Evolutionary conservation across 2,888 invertebrate species (phyloP), one percentile per base, ranked within the genome.

Genomic region (Carpatolechia fugitivella): DNA sequence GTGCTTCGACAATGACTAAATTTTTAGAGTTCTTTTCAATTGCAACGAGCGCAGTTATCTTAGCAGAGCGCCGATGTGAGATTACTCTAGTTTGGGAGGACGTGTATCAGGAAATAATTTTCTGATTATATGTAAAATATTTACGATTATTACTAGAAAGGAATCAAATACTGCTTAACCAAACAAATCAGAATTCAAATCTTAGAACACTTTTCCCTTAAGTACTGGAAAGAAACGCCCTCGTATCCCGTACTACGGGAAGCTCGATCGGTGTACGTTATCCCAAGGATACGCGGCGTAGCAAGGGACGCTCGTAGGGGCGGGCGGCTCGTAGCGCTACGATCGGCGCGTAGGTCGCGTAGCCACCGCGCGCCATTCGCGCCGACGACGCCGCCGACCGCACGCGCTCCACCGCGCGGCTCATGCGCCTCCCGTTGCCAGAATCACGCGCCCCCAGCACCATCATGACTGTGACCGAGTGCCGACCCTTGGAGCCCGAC

Each of bases 391-490:
- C 82, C 88, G 86, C 77, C 86, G 86, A 82, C 76, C 85, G 79
- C 88, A 88, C 87, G 87, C 87, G 88, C 29, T 77, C 68, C 77
- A 62, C 63, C 66, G 63, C 71, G 80, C 78, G 85, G 79, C 76
- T 74, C 75, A 87, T 86, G 88, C 88, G 79, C 76, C 81, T 85
- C 76, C 80, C 80, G 75, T 61, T 65, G 63, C 66, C 66, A 61
- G 64, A 68, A 62, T 62, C 58, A 51, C n/a, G 35, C 3, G 50
- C 61, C 57, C 44, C 16, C 13, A 6, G 10, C 3, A 63, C 66
- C 72, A 74, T 70, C 69, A 90, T 89, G 88, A 89, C 88, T 76
- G 86, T 89, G 77, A 89, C 89, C 60, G 89, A 89, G 81, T 85
- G 83, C 80, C 77, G 66, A 62, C 74, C 64, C 62, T 78, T 68